These are phyloP conservation scores for Lutraria lutraria DNA, from an alignment of 2,888 invertebrate species.

Conservation along the genomic window DNA sequence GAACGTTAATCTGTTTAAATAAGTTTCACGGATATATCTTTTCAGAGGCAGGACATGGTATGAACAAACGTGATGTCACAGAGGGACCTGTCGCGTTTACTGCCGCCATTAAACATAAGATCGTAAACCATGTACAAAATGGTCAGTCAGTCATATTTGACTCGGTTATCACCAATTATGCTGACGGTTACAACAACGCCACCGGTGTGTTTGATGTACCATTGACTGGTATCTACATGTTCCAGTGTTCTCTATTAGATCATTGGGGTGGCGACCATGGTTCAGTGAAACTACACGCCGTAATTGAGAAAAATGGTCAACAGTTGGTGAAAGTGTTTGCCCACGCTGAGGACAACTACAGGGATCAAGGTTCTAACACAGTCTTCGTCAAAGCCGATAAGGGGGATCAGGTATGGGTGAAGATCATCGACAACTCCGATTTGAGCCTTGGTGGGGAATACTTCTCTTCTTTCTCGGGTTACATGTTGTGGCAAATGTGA, in stretches of 20 bases:
- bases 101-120: constrained; percentile 15
- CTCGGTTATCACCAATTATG: constrained; percentile 33
- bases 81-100: constrained; percentile 46
- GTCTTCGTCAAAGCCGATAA: constrained; percentile 37
- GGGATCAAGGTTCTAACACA: constrained; percentile 58
- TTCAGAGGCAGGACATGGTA: background rate
- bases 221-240: constrained; percentile 48
- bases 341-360: constrained; percentile 37
- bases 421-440: constrained; percentile 39
- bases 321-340: constrained; percentile 52
- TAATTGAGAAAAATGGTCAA: constrained; percentile 46
- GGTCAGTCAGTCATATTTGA: constrained; percentile 41
- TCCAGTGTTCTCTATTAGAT: constrained; percentile 53
- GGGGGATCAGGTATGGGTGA: constrained; percentile 44
- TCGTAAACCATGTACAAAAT: constrained; percentile 35
- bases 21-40: background rate
- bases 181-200: constrained; percentile 31
- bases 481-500: constrained; percentile 33
- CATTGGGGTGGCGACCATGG: constrained; percentile 28
- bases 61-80: background rate
- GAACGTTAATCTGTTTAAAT: background rate
- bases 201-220: constrained; percentile 50
- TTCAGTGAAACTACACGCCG: constrained; percentile 46
- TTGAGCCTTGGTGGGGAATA: constrained; percentile 48
- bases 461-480: constrained; percentile 60